These are phyloP conservation scores for Eupeodes corollae DNA, from an alignment of 1,140 invertebrate genomes.

Conservation along the genomic window DNA sequence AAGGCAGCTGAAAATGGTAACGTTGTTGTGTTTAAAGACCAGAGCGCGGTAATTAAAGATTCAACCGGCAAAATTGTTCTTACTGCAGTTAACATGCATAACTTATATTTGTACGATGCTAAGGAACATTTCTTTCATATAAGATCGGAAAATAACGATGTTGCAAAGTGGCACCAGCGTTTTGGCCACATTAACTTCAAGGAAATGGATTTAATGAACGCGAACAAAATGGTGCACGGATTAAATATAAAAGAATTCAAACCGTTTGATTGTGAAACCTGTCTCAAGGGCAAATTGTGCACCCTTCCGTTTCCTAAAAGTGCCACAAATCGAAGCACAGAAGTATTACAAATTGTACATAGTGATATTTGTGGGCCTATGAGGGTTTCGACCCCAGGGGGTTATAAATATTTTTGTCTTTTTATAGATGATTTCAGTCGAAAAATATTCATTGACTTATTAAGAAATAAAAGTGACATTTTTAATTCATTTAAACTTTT, in stretches of 20 bases:
- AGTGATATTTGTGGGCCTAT: conserved; percentile 24
- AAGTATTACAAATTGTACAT: conserved; percentile 16
- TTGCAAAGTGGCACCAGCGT: no score
- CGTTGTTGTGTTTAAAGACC: no score
- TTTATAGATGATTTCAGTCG: conserved; percentile 4
- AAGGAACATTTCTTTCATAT: no score
- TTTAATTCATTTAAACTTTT: background rate
- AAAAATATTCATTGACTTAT: background rate
- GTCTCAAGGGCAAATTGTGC: background rate
- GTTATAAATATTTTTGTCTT: conserved; percentile 21
- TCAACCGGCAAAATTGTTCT: no score
- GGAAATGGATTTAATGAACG: no score
- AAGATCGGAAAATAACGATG: no score
- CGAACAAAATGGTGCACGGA: background rate
- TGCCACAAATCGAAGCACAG: background rate
- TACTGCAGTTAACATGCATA: no score
- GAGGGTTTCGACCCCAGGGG: conserved; percentile 12
- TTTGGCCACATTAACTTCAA: no score
- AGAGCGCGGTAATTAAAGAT: no score
- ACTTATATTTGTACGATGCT: no score
- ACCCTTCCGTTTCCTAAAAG: background rate
- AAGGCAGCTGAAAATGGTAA: no score
- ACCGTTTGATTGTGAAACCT: background rate
- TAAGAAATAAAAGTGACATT: background rate
- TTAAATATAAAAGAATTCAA: background rate